Base-by-base conservation (phyloP, 2,797 vertebrate species). In the Alauda arvensis region DNA sequence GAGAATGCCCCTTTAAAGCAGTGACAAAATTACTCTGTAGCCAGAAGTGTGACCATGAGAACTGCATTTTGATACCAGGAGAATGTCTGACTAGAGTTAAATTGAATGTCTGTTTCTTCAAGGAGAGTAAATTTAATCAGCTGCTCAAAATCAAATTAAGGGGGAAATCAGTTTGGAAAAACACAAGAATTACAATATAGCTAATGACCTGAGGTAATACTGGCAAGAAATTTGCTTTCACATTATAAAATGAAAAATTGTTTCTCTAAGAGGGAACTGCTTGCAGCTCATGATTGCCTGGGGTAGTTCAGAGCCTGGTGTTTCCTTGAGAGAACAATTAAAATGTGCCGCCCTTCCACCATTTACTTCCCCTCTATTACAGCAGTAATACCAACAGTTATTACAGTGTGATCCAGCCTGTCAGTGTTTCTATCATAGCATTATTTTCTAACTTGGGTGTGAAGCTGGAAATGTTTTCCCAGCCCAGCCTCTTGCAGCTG, bases 121-220 rank as follows among this genome's bases (percentile, higher is more conserved):
- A 91, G 82, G 85, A 95, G 59, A 65, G 72, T 72, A 95, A 94
- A 94, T 96, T 92, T 93, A 94, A 95, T 94, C 91, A 94, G 89
- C 67, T 92, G 70, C 87, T 94, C 77, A 92, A 88, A 94, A 95
- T 92, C 77, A 94, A 94, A 95, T 94, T 93, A 95, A 88, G 89
- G 91, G 77, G 90, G 79, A 94, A 95, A 92, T 90, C 93, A 82
- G 80, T 85, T 95, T 82, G 93, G 92, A 88, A 93, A 94, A 94
- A 85, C 86, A 82, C 39, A 91, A 88, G 87, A 91, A 94, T 94
- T 93, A 93, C 93, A 94, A 93, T 90, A 91, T 76, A 85, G 81
- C 79, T 96, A 95, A 96, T 93, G 91, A 95, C 89, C 92, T 85
- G 90, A 88, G 80, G 88, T 94, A 95, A 94, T 85, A 79, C 70